These are phyloP conservation scores for Pseudocheirus occidentalis DNA, from an alignment of 2,797 vertebrate species.

Conservation along the genomic window DNA sequence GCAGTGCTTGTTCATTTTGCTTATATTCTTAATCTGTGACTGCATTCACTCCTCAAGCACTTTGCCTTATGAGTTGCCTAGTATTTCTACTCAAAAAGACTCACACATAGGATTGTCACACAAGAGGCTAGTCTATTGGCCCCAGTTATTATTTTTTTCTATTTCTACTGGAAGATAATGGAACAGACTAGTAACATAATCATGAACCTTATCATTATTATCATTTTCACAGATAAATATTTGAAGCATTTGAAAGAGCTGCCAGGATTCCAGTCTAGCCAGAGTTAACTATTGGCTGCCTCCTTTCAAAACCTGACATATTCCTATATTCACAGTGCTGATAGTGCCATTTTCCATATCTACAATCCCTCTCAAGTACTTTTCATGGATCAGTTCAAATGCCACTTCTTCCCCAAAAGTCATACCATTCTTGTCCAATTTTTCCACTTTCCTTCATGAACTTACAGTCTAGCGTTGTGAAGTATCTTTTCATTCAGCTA, in stretches of 20 bases:
- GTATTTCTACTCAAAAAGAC: neutral
- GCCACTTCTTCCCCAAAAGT: neutral
- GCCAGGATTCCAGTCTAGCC: no score
- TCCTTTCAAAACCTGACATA: neutral
- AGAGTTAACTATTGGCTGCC: neutral
- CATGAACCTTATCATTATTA: neutral
- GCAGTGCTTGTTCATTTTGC: neutral
- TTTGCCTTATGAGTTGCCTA: neutral
- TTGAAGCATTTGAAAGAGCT: neutral
- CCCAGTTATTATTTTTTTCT: neutral
- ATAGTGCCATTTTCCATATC: neutral
- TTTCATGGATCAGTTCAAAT: neutral
- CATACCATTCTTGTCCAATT: neutral
- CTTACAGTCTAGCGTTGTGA: neutral
- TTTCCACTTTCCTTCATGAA: neutral
- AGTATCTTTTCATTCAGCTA: neutral
- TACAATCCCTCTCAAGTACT: neutral
- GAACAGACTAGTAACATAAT: neutral
- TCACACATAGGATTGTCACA: neutral
- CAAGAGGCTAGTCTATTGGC: neutral
- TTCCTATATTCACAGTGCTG: neutral
- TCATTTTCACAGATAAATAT: neutral
- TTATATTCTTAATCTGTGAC: neutral
- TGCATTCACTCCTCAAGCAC: rapidly evolving
- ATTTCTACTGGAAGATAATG: neutral